Conservation (phyloP, 1,140 invertebrate species). For the Artemia franciscana region DNA sequence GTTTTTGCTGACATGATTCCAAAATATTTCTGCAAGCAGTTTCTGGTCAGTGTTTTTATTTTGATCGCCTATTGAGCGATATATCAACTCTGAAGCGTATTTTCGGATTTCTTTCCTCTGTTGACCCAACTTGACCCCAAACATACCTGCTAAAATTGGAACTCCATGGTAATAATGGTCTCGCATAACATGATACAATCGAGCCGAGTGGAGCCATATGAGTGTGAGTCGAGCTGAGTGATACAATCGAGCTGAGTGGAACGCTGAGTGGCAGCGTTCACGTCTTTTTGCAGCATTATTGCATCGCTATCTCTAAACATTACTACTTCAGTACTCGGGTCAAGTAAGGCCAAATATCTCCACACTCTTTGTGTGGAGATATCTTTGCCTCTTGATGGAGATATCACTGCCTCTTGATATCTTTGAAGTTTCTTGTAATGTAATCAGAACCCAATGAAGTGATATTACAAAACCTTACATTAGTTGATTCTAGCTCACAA, state of each 20-base stretch:
- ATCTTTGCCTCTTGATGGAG: too few species aligned
- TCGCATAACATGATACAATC: conserved; percentile 15
- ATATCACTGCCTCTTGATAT: too few species aligned
- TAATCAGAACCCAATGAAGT: neutral
- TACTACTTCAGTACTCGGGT: conserved; percentile 11
- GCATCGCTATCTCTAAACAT: conserved; percentile 12
- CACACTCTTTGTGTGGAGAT: conserved; percentile 7
- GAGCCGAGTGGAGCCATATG: conserved; percentile 13
- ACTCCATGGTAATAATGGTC: conserved; percentile 12
- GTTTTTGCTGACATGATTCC: neutral
- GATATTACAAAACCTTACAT: conserved; percentile 1
- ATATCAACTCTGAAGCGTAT: too few species aligned
- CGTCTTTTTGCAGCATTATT: conserved; percentile 9
- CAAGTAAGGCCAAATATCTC: conserved; percentile 12
- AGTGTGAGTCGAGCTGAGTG: too few species aligned
- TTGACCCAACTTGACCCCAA: too few species aligned
- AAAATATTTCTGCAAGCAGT: neutral
- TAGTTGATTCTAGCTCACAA: neutral
- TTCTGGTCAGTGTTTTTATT: neutral
- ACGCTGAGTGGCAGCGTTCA: conserved; percentile 13
- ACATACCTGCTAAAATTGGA: neutral
- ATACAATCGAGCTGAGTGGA: too few species aligned
- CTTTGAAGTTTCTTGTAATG: neutral
- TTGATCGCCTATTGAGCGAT: too few species aligned
- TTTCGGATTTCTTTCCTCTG: too few species aligned